Conservation (phyloP, 64 coral and sea anemone genomes). For the Cladopsammia gracilis region DNA sequence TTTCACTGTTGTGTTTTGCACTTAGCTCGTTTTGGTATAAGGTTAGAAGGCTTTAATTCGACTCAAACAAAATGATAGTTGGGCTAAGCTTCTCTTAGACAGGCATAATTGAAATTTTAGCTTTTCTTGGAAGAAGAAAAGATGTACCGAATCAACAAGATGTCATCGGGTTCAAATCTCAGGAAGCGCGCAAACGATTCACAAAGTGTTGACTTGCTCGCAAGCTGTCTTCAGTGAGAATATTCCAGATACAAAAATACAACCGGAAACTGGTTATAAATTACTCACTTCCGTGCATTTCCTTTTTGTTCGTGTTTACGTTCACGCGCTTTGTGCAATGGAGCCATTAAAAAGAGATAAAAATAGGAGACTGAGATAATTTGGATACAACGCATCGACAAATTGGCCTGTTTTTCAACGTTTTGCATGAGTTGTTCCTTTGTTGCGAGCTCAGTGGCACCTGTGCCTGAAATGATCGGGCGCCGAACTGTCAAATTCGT, state of each 20-base stretch:
- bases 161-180: background rate
- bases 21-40: background rate
- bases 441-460: slow-evolving; percentile 25
- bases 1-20: background rate
- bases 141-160: background rate
- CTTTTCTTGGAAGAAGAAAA: background rate
- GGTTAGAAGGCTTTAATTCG: background rate
- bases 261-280: slow-evolving; percentile 61
- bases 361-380: background rate
- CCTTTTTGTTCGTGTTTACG: slow-evolving; percentile 16
- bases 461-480: slow-evolving; percentile 24
- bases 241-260: background rate
- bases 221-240: background rate
- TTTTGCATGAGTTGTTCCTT: slow-evolving; percentile 61
- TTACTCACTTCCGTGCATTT: slow-evolving; percentile 51
- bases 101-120: slow-evolving; percentile 16
- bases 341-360: slow-evolving; percentile 26
- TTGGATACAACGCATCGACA: slow-evolving; percentile 25
- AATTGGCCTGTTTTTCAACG: background rate
- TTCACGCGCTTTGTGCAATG: background rate
- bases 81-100: background rate
- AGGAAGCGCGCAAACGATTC: background rate
- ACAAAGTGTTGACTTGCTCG: background rate
- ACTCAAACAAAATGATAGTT: background rate
- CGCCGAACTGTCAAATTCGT: slow-evolving; percentile 31